These are phyloP conservation scores for Acipenser transmontanus DNA, from an alignment of 2,797 vertebrate species.

Conservation along the genomic window DNA sequence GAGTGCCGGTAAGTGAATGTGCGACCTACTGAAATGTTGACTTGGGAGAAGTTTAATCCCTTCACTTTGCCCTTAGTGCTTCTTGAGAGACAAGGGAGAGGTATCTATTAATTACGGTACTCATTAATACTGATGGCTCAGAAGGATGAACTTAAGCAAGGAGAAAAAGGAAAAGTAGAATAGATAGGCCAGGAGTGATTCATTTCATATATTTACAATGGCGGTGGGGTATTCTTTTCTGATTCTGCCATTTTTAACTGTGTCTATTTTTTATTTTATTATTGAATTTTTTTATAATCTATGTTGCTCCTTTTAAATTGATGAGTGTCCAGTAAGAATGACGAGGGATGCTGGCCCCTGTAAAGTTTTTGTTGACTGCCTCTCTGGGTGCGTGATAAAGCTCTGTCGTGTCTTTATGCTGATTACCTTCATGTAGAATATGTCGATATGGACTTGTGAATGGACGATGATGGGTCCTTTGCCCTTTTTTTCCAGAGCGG, in stretches of 20 bases:
- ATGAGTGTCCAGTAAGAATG: too few relatives aligned
- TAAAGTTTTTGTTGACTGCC: conserved; percentile 59
- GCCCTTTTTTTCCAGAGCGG: conserved; percentile 37
- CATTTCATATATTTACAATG: background rate
- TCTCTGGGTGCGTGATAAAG: conserved; percentile 74
- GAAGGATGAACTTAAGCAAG: conserved; percentile 48
- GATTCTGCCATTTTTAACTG: too few relatives aligned
- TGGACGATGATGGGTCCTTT: conserved; percentile 74
- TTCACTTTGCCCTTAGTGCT: conserved; percentile 58
- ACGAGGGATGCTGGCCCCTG: conserved; percentile 21
- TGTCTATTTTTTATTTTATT: too few relatives aligned
- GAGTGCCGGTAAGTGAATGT: conserved; percentile 60
- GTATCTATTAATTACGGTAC: conserved; percentile 87
- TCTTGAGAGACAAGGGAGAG: conserved; percentile 71
- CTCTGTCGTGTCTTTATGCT: conserved; percentile 78
- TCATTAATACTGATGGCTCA: conserved; percentile 78
- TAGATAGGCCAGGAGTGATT: conserved; percentile 9
- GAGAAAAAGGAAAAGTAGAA: conserved; percentile 24
- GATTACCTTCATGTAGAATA: conserved; percentile 95
- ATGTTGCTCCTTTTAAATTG: too few relatives aligned
- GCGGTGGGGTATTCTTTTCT: background rate
- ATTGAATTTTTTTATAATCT: too few relatives aligned
- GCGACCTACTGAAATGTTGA: conserved; percentile 54
- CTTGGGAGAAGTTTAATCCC: conserved; percentile 58
- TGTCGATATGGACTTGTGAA: conserved; percentile 85